Percentiles rank a stretch among this genome's conserved stretches.
Conservation (phyloP, 1,140 invertebrate genomes). For the Tetragnatha versicolor region DNA sequence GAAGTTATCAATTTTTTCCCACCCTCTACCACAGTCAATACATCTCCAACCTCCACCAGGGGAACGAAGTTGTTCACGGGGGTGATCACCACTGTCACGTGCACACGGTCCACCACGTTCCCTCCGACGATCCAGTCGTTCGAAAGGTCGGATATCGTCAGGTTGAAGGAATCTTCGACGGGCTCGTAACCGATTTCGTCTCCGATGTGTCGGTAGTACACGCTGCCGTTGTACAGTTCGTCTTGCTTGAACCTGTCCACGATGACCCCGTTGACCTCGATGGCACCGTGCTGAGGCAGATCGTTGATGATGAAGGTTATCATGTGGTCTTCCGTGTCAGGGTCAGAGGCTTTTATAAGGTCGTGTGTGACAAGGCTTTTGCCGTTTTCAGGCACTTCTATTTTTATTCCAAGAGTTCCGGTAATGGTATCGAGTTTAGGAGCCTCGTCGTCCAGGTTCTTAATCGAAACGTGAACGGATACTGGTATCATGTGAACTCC, state of each 20-base stretch:
- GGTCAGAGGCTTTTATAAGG: conserved; percentile 61
- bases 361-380: conserved; percentile 60
- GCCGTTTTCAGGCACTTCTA: conserved; percentile 62
- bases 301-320: conserved; percentile 61
- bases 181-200: conserved; percentile 61
- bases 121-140: conserved; percentile 61
- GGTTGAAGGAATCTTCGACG: conserved; percentile 62
- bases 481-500: conserved; percentile 63
- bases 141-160: conserved; percentile 62
- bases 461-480: conserved; percentile 62
- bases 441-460: conserved; percentile 63
- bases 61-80: conserved; percentile 64
- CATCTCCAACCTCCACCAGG: conserved; percentile 46
- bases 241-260: conserved; percentile 62
- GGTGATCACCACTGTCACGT: conserved; percentile 62
- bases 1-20: conserved; percentile 61
- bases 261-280: conserved; percentile 59
- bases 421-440: conserved; percentile 59
- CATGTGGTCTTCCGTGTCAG: conserved; percentile 61
- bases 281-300: conserved; percentile 60
- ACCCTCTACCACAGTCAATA: conserved; percentile 63
- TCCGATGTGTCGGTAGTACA: conserved; percentile 63
- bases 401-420: conserved; percentile 58
- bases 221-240: conserved; percentile 60
- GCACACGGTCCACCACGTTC: conserved; percentile 60